Evolutionary conservation across 2,797 vertebrate species (phyloP).

Genomic region (Telmatherina bonti): DNA sequence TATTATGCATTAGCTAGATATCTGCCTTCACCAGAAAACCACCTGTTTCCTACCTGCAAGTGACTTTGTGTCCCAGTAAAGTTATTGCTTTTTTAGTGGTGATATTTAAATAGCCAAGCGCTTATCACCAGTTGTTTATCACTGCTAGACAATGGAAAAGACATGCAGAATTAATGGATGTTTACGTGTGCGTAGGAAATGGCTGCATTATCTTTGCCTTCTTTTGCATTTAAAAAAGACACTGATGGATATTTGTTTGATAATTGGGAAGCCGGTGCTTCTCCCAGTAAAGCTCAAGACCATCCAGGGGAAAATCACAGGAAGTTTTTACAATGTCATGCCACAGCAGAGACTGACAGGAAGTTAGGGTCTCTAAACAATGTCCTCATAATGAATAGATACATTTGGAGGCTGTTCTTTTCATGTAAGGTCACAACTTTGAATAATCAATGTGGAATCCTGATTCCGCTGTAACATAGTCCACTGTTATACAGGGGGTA

Average conservation of each 20-base stretch:
- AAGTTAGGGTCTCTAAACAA: conserved; percentile 42
- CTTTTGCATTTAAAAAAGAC: neutral
- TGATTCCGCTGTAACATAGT: neutral
- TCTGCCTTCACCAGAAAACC: conserved; percentile 71
- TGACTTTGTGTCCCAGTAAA: conserved; percentile 2
- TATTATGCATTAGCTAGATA: conserved; percentile 70
- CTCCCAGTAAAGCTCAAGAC: neutral
- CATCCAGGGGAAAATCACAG: conserved; percentile 59
- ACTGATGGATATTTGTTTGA: conserved; percentile 15
- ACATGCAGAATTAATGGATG: conserved; percentile 2
- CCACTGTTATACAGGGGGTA: neutral
- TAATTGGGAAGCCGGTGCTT: conserved; percentile 15
- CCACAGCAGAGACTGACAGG: conserved; percentile 24
- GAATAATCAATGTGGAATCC: neutral
- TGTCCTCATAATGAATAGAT: conserved; percentile 24
- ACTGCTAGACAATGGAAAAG: conserved; percentile 15
- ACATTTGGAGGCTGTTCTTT: neutral
- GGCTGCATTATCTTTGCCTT: neutral
- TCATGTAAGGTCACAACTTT: neutral
- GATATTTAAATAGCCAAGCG: neutral
- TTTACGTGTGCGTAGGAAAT: neutral
- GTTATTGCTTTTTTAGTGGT: neutral
- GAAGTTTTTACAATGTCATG: conserved; percentile 53
- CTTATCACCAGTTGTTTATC: neutral
- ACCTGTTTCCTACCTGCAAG: conserved; percentile 64